Evolutionary conservation across 2,888 invertebrate species (phyloP), one percentile per base, ranked within the genome.

Genomic region (Melitaea athalia): DNA sequence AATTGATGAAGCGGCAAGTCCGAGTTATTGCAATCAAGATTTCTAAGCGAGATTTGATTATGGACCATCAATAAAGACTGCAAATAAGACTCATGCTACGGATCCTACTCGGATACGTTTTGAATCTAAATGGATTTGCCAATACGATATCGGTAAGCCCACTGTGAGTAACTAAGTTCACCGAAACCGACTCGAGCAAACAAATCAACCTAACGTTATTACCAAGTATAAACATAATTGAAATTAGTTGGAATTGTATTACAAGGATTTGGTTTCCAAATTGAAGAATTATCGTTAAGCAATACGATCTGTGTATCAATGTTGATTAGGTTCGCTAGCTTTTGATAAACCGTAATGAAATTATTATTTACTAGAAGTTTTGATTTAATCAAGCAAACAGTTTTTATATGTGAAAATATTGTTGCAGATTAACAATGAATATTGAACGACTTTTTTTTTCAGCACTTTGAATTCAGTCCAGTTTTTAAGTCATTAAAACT

Each of bases 161-260:
- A 42, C 64, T 60, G 59, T 67, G 68, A 71, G 64, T 67, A 69
- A 67, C 67, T 59, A 52, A 66, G 61, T 72, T 71, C 69, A 68
- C 64, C 64, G 69, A 72, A 72, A 69, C 59, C 24, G 62, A 57
- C 50, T 62, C 43, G 65, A 69, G 69, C 65, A 71, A 72, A 72
- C 72, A 71, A 72, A 70, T 72, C 69, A 63, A 69, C 63, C 63
- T 68, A 67, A 68, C 62, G 60, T 53, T 71, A 72, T 71, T 72
- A 69, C 65, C 70, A 52, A 65, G 68, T 69, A 67, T 63, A 69
- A 72, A 72, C 69, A 70, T 72, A 67, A 69, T 70, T 64, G 64
- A 67, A 66, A 68, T 68, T 68, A 71, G 59, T 64, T 50, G 12
- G 68, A 68, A 63, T 65, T 65, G 65, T 63, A 68, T 68, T 71